Evolutionary conservation across 2,797 vertebrate species (phyloP).

Genomic region (Ficedula albicollis): DNA sequence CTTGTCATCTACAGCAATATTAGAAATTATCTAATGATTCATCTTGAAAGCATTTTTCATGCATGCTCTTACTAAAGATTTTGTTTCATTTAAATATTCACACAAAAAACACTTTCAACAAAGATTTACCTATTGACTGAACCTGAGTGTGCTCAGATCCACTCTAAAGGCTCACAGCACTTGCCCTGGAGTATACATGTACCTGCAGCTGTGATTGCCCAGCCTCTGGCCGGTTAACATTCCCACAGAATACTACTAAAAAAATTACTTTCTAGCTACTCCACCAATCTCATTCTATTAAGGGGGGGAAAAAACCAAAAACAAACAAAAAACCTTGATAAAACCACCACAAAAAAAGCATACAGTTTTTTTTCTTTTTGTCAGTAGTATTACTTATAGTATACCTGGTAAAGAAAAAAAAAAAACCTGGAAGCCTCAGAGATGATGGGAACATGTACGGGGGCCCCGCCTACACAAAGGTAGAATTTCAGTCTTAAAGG

Average conservation of each 20-base stretch:
- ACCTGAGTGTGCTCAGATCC: not conserved
- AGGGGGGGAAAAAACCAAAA: not conserved
- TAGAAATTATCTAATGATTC: slow-evolving; percentile 17
- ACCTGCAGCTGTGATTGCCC: not conserved
- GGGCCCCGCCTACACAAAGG: not conserved
- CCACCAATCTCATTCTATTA: not conserved
- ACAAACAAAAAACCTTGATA: not conserved
- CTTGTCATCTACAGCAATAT: not conserved
- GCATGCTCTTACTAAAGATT: not conserved
- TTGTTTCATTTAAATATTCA: slow-evolving; percentile 4
- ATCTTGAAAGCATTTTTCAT: slow-evolving; percentile 13
- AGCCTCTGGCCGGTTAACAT: not conserved
- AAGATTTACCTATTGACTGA: not conserved
- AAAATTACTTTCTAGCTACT: not conserved
- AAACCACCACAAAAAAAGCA: not conserved
- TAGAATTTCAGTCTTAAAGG: not conserved
- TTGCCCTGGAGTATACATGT: accelerated
- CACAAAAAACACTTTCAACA: not conserved
- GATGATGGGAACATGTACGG: not conserved
- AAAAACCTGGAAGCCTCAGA: not conserved
- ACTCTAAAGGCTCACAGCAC: not conserved
- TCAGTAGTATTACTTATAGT: not conserved
- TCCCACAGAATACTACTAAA: not conserved
- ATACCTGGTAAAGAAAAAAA: not conserved
- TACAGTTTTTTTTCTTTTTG: not conserved